A percentile compares a stretch with the other conserved stretches of the same genome.
These are phyloP conservation scores for Lepidocyrtinus sp. DNA, from an alignment of 2,888 invertebrate genomes.

Conservation along the genomic window DNA sequence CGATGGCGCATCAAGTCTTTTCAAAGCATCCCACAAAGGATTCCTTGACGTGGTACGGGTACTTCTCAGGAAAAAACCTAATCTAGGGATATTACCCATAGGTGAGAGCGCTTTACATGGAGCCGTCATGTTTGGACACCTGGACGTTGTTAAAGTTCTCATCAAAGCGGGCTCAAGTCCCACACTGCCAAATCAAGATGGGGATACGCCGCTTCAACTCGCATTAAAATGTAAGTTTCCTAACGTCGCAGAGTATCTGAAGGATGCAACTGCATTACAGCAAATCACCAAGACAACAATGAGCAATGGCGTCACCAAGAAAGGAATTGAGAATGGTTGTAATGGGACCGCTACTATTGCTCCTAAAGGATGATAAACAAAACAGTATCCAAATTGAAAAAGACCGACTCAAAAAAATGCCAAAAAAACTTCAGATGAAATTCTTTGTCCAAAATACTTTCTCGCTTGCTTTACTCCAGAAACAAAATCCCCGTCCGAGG, in stretches of 20 bases:
- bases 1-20: conserved; percentile 94
- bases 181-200: conserved; percentile 81
- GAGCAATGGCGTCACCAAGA: not conserved
- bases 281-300: conserved; percentile 70
- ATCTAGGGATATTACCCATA: conserved; percentile 87
- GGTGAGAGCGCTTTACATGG: conserved; percentile 94
- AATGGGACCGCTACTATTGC: conserved; percentile 4
- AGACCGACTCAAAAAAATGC: not conserved
- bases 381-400: not conserved
- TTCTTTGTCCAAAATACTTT: not conserved
- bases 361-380: not conserved
- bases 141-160: conserved; percentile 84
- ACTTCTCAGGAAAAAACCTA: conserved; percentile 86
- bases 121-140: conserved; percentile 89
- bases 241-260: conserved; percentile 77
- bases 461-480: not conserved
- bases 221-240: conserved; percentile 76
- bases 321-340: not conserved
- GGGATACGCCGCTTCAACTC: conserved; percentile 77
- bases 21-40: conserved; percentile 96
- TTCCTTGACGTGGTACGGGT: conserved; percentile 89
- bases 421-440: not conserved
- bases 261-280: conserved; percentile 62
- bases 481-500: not conserved
- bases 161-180: conserved; percentile 81